Evolutionary conservation across 1,140 invertebrate species (phyloP).

Genomic region (Drosophila nikananu): DNA sequence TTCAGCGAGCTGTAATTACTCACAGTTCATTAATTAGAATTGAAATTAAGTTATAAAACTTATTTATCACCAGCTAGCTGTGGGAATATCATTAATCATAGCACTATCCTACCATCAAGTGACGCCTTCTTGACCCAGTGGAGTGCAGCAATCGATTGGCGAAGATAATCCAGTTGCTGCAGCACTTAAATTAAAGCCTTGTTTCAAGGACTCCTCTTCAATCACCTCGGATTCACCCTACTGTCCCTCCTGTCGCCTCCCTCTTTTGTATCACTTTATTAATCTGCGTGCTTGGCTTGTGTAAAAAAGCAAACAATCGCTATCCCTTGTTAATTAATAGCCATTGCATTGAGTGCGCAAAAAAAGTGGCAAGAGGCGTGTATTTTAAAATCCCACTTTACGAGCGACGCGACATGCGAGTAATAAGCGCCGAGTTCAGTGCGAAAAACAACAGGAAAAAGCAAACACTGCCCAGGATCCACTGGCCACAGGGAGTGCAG

Average conservation of each 20-base stretch:
- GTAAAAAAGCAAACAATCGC: slow-evolving; percentile 54
- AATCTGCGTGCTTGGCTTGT: slow-evolving; percentile 50
- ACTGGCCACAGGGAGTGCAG: slow-evolving; percentile 20
- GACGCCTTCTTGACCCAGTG: neutral
- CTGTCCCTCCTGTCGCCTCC: neutral
- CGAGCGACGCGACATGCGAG: slow-evolving; percentile 39
- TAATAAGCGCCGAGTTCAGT: slow-evolving; percentile 54
- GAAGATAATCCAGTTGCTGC: slow-evolving; percentile 22
- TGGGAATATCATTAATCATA: neutral
- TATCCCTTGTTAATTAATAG: slow-evolving; percentile 72
- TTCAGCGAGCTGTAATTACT: neutral
- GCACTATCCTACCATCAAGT: neutral
- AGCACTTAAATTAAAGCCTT: slow-evolving; percentile 9
- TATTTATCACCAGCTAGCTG: slow-evolving; percentile 1
- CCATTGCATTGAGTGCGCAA: slow-evolving; percentile 62
- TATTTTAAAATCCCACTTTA: slow-evolving; percentile 62
- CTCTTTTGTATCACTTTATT: slow-evolving; percentile 44
- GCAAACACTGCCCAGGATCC: slow-evolving; percentile 48
- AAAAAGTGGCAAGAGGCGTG: slow-evolving; percentile 30
- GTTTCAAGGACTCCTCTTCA: slow-evolving; percentile 2
- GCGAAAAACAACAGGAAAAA: slow-evolving; percentile 26
- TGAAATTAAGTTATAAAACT: neutral
- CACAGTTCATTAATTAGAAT: neutral
- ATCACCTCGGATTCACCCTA: neutral
- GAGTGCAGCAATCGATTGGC: neutral